Evolutionary conservation across 2,113 vertebrate genomes (phyloP), one percentile per base, ranked within the genome.

Genomic region (Syngnathus floridae): DNA sequence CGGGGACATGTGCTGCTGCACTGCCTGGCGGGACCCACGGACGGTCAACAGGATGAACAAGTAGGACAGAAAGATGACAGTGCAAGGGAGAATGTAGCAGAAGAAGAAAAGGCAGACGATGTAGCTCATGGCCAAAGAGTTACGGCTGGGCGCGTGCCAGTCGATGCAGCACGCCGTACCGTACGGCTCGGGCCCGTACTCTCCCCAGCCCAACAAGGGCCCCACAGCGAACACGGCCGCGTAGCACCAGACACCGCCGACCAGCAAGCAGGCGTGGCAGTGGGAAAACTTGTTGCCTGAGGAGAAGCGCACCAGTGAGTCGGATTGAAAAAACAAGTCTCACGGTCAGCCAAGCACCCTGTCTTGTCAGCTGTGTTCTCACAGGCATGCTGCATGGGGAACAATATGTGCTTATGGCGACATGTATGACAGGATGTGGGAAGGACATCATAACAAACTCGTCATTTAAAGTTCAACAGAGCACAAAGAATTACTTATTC

Each of bases 131-230:
- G 91, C 91, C 7, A 75, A 82, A 16, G 65, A 45, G 66, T 72
- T 87, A n/a, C 64, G 36, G 74, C 76, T 84, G 0, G 92, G 82
- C 0, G 88, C 78, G 0, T 86, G 77, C 94, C 93, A 94, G 41
- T 85, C 38, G 79, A 95, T 91, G 88, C 93, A 94, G 88, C 94
- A 94, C 21, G 93, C 92, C 0, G 93, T 93, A 4, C 94, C 93
- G 0, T 93, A 94, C n/a, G 93, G 93, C 85, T 94, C 93, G 0
- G 90, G 83, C 17, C 92, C 88, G 0, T 93, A 94, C 77, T 87
- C 84, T 37, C 93, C 93, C 93, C 93, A 93, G 4, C 87, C 86
- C 0, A 85, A 88, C 70, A 94, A 67, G 1, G 93, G 93, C 5
- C 93, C 92, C 0, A 78, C 36, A 5, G 94, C 92, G 59, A 94